Evolutionary conservation across 2,113 vertebrate genomes (phyloP).

Genomic region (Rhinolophus ferrumequinum): DNA sequence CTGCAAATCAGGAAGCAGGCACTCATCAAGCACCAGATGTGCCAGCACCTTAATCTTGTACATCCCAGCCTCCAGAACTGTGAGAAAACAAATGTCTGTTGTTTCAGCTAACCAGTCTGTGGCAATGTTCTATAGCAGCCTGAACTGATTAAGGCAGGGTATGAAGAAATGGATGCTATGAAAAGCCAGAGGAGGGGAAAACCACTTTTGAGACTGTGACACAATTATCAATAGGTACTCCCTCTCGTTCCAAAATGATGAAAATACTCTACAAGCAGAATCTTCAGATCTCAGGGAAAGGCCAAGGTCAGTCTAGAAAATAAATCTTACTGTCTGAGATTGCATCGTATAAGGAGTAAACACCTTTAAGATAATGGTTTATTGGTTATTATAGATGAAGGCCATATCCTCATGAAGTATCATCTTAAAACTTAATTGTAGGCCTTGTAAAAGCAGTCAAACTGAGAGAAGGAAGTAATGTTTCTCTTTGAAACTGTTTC

Average conservation of each 20-base stretch:
- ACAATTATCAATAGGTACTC: constrained; percentile 70
- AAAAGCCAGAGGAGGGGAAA: constrained; percentile 73
- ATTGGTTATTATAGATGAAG: constrained; percentile 44
- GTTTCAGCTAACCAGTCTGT: background rate
- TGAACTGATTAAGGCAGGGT: background rate
- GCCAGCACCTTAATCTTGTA: background rate
- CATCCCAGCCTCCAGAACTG: background rate
- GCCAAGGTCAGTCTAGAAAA: constrained; percentile 51
- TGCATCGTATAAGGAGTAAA: constrained; percentile 4
- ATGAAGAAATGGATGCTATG: background rate
- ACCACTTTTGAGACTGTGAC: constrained; percentile 62
- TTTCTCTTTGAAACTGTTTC: background rate
- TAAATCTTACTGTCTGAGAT: constrained; percentile 74
- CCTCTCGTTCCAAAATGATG: constrained; percentile 37
- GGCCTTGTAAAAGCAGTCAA: background rate
- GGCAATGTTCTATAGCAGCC: background rate
- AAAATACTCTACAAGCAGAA: constrained; percentile 74
- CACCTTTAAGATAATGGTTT: background rate
- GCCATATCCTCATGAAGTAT: background rate
- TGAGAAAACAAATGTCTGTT: background rate
- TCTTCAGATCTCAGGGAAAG: constrained; percentile 50
- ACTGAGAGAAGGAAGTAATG: background rate
- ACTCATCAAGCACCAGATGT: background rate
- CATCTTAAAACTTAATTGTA: background rate
- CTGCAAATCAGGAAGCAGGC: background rate